A percentile compares a stretch with the other conserved stretches of the same genome.
phyloP scores from a whole-genome alignment of 2,113 vertebrate genomes.

The Catharus bicknelli region DNA sequence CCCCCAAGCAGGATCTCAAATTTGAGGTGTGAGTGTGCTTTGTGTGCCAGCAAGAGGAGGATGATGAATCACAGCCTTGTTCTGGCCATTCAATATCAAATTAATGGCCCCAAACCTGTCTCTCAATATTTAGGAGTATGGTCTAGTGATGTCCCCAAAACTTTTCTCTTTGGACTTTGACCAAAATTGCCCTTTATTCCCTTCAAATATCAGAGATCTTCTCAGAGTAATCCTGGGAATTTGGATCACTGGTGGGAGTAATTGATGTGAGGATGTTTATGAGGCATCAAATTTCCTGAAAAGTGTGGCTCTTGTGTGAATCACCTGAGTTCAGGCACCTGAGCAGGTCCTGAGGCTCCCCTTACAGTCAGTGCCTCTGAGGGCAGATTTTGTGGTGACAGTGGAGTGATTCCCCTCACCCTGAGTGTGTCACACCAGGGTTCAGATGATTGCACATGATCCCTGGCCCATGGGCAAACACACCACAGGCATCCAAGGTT shows the following conservation, averaged over 20 bases:
- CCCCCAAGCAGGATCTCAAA: not conserved
- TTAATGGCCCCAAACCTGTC: not conserved
- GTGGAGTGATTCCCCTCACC: not conserved
- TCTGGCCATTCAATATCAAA: not conserved
- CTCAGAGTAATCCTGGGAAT: not conserved
- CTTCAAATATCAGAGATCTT: not conserved
- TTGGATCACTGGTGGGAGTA: not conserved
- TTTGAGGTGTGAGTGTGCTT: not conserved
- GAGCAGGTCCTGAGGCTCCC: not conserved
- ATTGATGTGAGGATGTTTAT: not conserved
- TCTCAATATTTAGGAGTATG: not conserved
- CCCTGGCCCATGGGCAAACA: not conserved
- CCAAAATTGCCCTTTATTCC: not conserved
- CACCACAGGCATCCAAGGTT: not conserved
- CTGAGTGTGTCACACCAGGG: not conserved
- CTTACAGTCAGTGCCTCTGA: not conserved
- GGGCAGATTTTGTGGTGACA: not conserved
- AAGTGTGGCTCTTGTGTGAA: not conserved
- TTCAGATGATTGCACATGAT: not conserved
- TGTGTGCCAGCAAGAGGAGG: not conserved
- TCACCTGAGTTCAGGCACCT: not conserved
- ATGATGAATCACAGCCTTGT: not conserved
- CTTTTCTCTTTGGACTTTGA: not conserved
- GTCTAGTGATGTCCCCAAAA: not conserved
- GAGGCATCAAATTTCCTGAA: not conserved